Percentiles rank a stretch among this genome's conserved stretches.
These are phyloP conservation scores for Diplosoma virens DNA, from an alignment of 23 tunicate genomes.

Conservation along the genomic window DNA sequence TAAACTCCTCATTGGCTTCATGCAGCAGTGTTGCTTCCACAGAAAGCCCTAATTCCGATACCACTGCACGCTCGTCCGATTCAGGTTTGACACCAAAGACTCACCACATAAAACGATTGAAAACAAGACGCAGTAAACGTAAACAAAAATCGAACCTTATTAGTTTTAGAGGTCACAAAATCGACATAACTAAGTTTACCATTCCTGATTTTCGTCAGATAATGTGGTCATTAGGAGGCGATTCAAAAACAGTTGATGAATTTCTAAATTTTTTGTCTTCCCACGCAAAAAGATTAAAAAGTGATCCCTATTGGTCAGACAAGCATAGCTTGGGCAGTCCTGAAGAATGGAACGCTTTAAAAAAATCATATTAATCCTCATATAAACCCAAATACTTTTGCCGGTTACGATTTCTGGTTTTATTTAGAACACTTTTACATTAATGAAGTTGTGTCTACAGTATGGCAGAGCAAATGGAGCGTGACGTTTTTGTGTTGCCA, in stretches of 20 bases:
- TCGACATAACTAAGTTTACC: conserved; percentile 63
- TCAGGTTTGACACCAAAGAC: background rate
- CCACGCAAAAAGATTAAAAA: conserved; percentile 41
- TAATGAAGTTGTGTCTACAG: too few species aligned
- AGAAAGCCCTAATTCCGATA: background rate
- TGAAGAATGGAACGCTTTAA: conserved; percentile 61
- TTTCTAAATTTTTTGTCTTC: conserved; percentile 62
- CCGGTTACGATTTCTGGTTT: too few species aligned
- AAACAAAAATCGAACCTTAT: conserved; percentile 13
- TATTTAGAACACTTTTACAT: too few species aligned
- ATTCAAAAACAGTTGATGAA: conserved; percentile 40
- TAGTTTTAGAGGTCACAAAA: conserved; percentile 51
- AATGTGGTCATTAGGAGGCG: conserved; percentile 69
- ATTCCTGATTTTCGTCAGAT: conserved; percentile 64
- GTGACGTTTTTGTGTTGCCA: too few species aligned
- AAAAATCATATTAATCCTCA: conserved; percentile 64
- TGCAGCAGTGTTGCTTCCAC: conserved; percentile 1
- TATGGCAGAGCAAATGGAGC: too few species aligned
- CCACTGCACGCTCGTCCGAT: conserved; percentile 44
- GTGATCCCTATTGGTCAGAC: conserved; percentile 45
- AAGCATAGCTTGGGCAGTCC: conserved; percentile 65
- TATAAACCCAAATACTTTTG: too few species aligned
- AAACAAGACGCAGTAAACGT: background rate
- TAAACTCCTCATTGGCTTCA: conserved; percentile 4
- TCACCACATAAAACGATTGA: background rate